Evolutionary conservation across 2,113 vertebrate species (phyloP), one percentile per base, ranked within the genome.

Genomic region (Equus przewalskii): DNA sequence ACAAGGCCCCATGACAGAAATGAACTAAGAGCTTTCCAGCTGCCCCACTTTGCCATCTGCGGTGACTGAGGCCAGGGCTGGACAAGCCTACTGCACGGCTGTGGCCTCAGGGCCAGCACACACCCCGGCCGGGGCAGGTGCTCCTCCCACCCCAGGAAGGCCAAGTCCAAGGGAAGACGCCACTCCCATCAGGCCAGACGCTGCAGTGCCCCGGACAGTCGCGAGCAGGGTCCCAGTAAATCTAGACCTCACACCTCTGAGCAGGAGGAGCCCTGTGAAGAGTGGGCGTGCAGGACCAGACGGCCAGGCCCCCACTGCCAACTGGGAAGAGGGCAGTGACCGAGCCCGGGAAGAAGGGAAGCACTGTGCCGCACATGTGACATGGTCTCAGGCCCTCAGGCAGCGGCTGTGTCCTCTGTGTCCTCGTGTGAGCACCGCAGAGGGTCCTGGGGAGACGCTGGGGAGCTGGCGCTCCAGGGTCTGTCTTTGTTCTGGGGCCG

Each of bases 351-450:
- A 30, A 8, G 51, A 60, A 30, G 49, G 16, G 60, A n/a, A 36
- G 8, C 62, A 46, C 11, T 4, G 26, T 7, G 1, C 9, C 7
- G 11, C 1, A 5, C 6, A 26, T 1, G 9, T 67, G 86, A 41
- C n/a, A 54, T 0, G 0, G 21, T 41, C 67, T 62, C 41, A 13
- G 49, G 49, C 49, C 49, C 49, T 51, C 49, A 13, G 49, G 12
- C 49, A 51, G 49, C 49, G 12, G 49, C 49, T 51, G 49, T 51
- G 49, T 51, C 49, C 51, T 54, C 51, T 54, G 51, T 15, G 51
- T 54, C 51, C 51, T 54, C 51, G 51, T 54, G 51, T 54, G 13
- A 54, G 12, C 51, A 54, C 13, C 13, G 44, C 4, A 7, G 49
- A 73, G 80, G 67, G 8, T 56, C 60, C 72, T 5, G 2, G 18